Conservation (phyloP, 2,113 vertebrate species). For the Dromaius novaehollandiae region DNA sequence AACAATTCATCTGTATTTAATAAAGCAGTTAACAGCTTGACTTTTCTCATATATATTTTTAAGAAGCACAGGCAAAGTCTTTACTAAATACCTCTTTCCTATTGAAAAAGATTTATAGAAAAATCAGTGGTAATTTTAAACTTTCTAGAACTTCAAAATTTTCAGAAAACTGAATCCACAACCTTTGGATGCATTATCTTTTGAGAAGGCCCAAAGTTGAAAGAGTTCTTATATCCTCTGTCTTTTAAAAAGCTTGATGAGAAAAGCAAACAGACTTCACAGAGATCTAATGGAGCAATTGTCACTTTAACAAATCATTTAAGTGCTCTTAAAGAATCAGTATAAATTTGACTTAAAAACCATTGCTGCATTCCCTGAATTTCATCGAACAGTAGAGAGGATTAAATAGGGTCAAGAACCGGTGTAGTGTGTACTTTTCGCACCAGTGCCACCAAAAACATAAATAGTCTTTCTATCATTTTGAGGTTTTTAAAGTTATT, state of each 20-base stretch:
- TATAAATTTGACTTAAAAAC: background rate
- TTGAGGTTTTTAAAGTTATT: background rate
- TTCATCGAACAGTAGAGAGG: background rate
- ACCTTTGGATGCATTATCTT: background rate
- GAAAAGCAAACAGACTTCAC: background rate
- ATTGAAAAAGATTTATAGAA: background rate
- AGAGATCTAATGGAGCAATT: accelerated
- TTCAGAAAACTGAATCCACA: background rate
- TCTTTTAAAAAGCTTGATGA: background rate
- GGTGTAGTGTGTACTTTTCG: accelerated
- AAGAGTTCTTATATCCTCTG: background rate
- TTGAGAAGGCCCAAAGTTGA: background rate
- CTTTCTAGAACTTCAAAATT: background rate
- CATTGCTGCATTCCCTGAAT: background rate
- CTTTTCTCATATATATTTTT: background rate
- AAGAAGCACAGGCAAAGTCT: background rate
- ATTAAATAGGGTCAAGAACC: background rate
- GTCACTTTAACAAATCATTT: background rate
- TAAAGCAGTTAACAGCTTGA: background rate
- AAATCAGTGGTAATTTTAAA: background rate
- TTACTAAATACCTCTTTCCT: background rate
- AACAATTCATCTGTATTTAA: background rate
- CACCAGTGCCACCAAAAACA: background rate
- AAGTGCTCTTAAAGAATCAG: background rate
- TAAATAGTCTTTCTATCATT: background rate